Evolutionary conservation across 2,797 vertebrate genomes (phyloP).

Genomic region (Distichodus sexfasciatus): DNA sequence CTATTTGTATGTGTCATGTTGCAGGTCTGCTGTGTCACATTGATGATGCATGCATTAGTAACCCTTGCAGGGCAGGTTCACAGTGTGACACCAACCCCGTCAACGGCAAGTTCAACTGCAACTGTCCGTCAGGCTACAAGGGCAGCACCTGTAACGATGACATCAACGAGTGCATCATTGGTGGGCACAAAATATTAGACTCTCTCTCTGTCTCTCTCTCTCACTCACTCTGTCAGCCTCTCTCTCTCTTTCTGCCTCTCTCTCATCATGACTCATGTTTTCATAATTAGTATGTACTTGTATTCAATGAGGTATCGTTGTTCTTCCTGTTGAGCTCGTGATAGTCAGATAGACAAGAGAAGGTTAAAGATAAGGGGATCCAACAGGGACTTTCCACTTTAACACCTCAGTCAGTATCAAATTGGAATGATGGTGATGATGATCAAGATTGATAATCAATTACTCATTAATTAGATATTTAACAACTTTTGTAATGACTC

Average conservation of each 20-base stretch:
- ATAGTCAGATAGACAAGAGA: not conserved
- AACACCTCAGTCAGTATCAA: not conserved
- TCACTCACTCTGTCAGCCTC: not conserved
- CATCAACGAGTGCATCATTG: slow-evolving; percentile 78
- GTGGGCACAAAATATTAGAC: slow-evolving; percentile 65
- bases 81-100: slow-evolving; percentile 82
- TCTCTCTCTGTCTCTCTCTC: not conserved
- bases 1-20: slow-evolving; percentile 3
- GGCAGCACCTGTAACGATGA: slow-evolving; percentile 76
- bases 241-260: not conserved
- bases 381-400: not conserved
- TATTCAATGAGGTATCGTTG: not conserved
- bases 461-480: not conserved
- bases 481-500: no score
- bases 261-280: no score
- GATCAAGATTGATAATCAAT: not conserved
- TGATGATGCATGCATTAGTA: slow-evolving; percentile 79
- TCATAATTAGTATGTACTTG: not conserved
- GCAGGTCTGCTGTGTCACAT: slow-evolving; percentile 78
- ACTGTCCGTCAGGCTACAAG: slow-evolving; percentile 75
- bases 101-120: slow-evolving; percentile 79
- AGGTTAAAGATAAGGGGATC: not conserved
- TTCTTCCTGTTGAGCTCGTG: not conserved
- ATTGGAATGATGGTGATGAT: no score
- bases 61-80: slow-evolving; percentile 76